Conservation (phyloP, 2,797 vertebrate species). For the Monodelphis domestica region DNA sequence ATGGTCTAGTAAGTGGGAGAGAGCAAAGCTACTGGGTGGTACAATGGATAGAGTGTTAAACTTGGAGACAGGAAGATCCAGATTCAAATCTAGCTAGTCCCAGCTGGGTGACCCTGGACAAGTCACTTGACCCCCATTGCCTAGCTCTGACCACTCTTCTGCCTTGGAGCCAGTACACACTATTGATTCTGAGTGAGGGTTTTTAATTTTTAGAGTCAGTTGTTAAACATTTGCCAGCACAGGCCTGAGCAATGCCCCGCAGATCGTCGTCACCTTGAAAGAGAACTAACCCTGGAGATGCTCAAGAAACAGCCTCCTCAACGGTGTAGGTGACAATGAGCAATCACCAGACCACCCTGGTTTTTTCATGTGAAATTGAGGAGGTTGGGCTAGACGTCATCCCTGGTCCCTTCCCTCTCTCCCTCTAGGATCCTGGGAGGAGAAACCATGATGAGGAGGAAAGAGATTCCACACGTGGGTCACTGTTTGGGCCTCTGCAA, state of each 20-base stretch:
- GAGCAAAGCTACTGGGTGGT: neutral
- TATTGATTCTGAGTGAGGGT: too few species aligned
- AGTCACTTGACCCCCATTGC: neutral
- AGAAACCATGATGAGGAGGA: neutral
- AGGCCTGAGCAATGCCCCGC: neutral
- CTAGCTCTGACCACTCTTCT: too few species aligned
- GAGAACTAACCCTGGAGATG: neutral
- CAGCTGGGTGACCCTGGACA: too few species aligned
- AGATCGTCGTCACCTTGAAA: neutral
- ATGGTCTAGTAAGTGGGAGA: too few species aligned
- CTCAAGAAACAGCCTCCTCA: neutral
- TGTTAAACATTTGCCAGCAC: neutral
- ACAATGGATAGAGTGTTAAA: neutral
- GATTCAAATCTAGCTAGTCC: neutral
- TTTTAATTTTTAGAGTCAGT: neutral
- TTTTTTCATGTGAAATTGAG: neutral
- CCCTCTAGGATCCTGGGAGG: neutral
- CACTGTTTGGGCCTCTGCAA: neutral
- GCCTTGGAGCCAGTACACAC: too few species aligned
- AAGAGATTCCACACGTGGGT: neutral
- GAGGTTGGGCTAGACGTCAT: neutral
- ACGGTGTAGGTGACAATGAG: neutral
- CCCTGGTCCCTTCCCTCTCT: neutral
- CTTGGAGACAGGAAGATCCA: neutral
- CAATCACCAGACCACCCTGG: neutral